Conservation (phyloP, 2,888 invertebrate species). For the Apamea anceps region DNA sequence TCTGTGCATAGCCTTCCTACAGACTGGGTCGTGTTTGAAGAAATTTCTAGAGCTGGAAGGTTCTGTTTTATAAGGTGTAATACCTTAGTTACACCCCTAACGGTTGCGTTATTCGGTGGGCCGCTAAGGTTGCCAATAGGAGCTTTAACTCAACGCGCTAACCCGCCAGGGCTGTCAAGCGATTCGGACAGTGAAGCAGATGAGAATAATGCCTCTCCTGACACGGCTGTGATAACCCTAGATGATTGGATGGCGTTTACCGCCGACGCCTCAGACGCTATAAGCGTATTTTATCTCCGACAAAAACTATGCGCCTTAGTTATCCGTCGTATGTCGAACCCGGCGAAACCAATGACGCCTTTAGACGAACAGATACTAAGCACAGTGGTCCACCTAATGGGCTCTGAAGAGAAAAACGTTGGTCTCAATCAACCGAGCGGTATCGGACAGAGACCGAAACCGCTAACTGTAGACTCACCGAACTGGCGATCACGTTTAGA, state of each 20-base stretch:
- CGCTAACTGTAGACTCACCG: conserved; percentile 91
- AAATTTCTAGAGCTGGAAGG: conserved; percentile 93
- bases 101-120: conserved; percentile 95
- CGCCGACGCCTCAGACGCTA: conserved; percentile 92
- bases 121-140: conserved; percentile 91
- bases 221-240: conserved; percentile 89
- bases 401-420: conserved; percentile 93
- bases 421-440: conserved; percentile 93
- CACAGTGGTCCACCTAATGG: conserved; percentile 92
- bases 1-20: conserved; percentile 90
- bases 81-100: conserved; percentile 95
- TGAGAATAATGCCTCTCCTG: conserved; percentile 80
- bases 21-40: conserved; percentile 97
- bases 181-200: conserved; percentile 88
- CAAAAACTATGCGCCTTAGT: conserved; percentile 94
- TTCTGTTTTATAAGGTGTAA: conserved; percentile 94
- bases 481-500: conserved; percentile 81
- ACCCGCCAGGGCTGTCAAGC: conserved; percentile 85
- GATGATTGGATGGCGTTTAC: conserved; percentile 94
- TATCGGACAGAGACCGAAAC: conserved; percentile 94
- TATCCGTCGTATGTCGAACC: conserved; percentile 91
- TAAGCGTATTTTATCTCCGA: conserved; percentile 92
- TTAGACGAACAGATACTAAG: conserved; percentile 93
- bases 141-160: conserved; percentile 85
- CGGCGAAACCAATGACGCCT: conserved; percentile 89